phyloP scores from a whole-genome alignment of 1,140 invertebrate genomes.

The Zaprionus africanus region DNA sequence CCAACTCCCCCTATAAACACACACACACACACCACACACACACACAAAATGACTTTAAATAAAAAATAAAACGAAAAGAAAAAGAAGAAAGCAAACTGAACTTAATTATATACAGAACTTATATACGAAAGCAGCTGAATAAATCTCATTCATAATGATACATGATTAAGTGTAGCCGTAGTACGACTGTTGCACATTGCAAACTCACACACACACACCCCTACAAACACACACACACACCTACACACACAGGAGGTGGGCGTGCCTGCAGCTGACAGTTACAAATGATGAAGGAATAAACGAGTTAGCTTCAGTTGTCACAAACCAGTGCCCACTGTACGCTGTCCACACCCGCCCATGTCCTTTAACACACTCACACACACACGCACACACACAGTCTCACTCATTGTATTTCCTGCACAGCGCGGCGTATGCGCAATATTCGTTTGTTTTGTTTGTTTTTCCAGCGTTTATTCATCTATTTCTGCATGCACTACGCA shows the following conservation, averaged over 20 bases:
- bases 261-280: constrained; percentile 49
- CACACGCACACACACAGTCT: constrained; percentile 2
- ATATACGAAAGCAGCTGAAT: constrained; percentile 63
- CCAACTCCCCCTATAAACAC: constrained; percentile 47
- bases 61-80: constrained; percentile 48
- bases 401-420: neutral
- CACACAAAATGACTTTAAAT: constrained; percentile 44
- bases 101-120: constrained; percentile 50
- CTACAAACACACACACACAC: constrained; percentile 38
- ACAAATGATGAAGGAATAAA: constrained; percentile 47
- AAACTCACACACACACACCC: constrained; percentile 43
- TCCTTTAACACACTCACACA: constrained; percentile 11
- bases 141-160: constrained; percentile 65
- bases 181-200: constrained; percentile 73
- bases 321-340: neutral
- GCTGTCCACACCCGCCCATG: constrained; percentile 12
- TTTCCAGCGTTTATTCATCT: neutral
- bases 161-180: constrained; percentile 73
- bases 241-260: constrained; percentile 22
- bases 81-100: constrained; percentile 38
- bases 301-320: constrained; percentile 17
- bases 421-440: constrained; percentile 38
- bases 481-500: constrained; percentile 10
- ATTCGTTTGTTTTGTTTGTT: constrained; percentile 2
- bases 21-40: constrained; percentile 15